phyloP scores from a whole-genome alignment of 64 coral and sea anemone genomes.

The Montipora cactus region DNA sequence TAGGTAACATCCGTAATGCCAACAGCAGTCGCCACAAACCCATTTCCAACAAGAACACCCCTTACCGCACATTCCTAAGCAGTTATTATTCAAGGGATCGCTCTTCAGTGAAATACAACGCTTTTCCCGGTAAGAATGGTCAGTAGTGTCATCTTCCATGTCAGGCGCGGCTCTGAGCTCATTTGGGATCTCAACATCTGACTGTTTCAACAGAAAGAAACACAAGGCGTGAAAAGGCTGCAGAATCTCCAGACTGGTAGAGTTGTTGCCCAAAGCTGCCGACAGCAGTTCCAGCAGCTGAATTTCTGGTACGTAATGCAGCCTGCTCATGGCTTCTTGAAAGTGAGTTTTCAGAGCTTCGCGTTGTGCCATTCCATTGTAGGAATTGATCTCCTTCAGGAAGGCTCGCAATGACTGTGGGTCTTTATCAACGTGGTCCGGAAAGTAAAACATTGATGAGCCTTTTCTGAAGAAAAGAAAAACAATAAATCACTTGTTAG shows the following conservation, averaged over 20 bases:
- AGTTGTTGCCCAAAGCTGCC: not conserved
- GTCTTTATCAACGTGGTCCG: not conserved
- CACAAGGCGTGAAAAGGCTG: not conserved
- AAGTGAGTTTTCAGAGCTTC: not conserved
- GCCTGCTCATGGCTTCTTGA: not conserved
- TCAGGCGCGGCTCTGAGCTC: not conserved
- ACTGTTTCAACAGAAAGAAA: not conserved
- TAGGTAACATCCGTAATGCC: not conserved
- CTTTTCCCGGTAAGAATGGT: not conserved
- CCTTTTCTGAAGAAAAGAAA: not conserved
- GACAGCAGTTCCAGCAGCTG: constrained; percentile 2
- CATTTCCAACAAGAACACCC: not conserved
- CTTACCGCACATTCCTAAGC: not conserved
- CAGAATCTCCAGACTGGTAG: not conserved
- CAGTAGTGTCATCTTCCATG: not conserved
- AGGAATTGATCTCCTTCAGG: not conserved
- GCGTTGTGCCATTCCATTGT: not conserved
- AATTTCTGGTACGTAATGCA: not conserved
- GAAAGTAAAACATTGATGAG: not conserved
- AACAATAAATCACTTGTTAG: not conserved
- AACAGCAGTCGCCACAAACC: not conserved
- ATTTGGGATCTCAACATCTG: not conserved
- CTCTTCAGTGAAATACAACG: not conserved
- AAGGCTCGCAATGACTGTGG: not conserved
- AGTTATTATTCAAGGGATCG: not conserved